These are phyloP conservation scores for Craniophora ligustri DNA, from an alignment of 2,888 invertebrate genomes.

Conservation along the genomic window DNA sequence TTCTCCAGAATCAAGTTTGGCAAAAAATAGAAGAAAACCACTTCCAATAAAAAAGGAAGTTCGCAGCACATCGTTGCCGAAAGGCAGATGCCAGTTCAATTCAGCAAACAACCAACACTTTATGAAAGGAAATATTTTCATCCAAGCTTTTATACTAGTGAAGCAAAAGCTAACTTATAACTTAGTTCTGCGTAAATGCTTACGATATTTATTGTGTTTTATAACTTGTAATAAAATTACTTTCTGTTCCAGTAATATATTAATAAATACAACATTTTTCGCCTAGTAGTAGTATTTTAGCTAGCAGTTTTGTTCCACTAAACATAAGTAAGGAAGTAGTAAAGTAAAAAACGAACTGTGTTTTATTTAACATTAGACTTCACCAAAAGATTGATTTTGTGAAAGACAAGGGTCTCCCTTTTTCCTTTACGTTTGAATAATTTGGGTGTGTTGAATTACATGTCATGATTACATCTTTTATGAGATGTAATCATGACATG, in stretches of 20 bases:
- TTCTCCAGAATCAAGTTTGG: slow-evolving; percentile 11
- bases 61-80: slow-evolving; percentile 43
- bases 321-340: no score
- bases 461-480: no score
- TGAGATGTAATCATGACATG: no score
- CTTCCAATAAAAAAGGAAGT: slow-evolving; percentile 48
- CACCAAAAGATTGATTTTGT: slow-evolving; percentile 46
- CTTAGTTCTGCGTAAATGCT: slow-evolving; percentile 25
- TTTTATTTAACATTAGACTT: slow-evolving; percentile 41
- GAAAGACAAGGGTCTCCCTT: slow-evolving; percentile 3
- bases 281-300: no score
- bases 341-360: slow-evolving; percentile 18
- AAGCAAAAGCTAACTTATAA: slow-evolving; percentile 42
- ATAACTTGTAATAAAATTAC: slow-evolving; percentile 1
- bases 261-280: no score
- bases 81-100: slow-evolving; percentile 57
- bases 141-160: slow-evolving; percentile 35
- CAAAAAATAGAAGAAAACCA: slow-evolving; percentile 31
- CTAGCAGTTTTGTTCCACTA: no score
- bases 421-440: no score
- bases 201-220: slow-evolving; percentile 5
- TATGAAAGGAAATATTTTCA: slow-evolving; percentile 48
- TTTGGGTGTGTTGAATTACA: no score
- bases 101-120: slow-evolving; percentile 40
- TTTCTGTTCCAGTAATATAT: background rate